Evolutionary conservation across 2,797 vertebrate genomes (phyloP).

Genomic region (Pseudopleuronectes americanus): DNA sequence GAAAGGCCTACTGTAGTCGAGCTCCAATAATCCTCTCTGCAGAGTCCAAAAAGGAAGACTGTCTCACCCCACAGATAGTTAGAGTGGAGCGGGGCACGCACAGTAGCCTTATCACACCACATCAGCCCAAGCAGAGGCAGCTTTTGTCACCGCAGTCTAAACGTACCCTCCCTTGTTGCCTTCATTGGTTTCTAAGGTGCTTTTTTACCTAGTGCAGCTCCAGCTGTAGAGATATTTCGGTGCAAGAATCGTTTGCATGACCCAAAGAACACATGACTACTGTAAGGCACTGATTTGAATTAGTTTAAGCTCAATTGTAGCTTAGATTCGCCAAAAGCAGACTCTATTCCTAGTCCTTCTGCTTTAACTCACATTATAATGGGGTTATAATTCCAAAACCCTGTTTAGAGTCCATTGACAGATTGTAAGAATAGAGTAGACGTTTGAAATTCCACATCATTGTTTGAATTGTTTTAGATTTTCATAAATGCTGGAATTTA

Average conservation of each 20-base stretch:
- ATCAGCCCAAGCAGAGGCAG: constrained; percentile 28
- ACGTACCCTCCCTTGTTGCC: constrained; percentile 3
- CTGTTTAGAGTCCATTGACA: constrained; percentile 11
- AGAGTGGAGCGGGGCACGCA: constrained; percentile 19
- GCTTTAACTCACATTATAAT: too few species aligned
- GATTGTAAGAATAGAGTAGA: background rate
- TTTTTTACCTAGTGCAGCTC: constrained; percentile 31
- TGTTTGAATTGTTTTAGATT: constrained; percentile 24
- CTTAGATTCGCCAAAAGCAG: constrained; percentile 34
- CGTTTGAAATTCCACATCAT: constrained; percentile 14
- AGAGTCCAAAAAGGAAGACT: constrained; percentile 58
- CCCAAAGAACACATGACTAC: constrained; percentile 40
- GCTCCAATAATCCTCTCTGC: constrained; percentile 69
- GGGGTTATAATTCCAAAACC: background rate
- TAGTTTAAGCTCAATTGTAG: constrained; percentile 27
- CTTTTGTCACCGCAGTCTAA: constrained; percentile 29
- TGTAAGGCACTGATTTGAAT: constrained; percentile 25
- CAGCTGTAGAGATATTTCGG: constrained; percentile 26
- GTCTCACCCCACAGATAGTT: constrained; percentile 33
- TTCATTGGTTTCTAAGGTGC: constrained; percentile 26
- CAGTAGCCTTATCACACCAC: constrained; percentile 43
- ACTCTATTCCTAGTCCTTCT: background rate
- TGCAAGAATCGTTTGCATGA: constrained; percentile 32
- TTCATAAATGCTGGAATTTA: background rate
- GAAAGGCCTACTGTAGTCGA: constrained; percentile 68